Evolutionary conservation across 2,797 vertebrate species (phyloP), one percentile per base, ranked within the genome.

Genomic region (Setipinna tenuifilis): DNA sequence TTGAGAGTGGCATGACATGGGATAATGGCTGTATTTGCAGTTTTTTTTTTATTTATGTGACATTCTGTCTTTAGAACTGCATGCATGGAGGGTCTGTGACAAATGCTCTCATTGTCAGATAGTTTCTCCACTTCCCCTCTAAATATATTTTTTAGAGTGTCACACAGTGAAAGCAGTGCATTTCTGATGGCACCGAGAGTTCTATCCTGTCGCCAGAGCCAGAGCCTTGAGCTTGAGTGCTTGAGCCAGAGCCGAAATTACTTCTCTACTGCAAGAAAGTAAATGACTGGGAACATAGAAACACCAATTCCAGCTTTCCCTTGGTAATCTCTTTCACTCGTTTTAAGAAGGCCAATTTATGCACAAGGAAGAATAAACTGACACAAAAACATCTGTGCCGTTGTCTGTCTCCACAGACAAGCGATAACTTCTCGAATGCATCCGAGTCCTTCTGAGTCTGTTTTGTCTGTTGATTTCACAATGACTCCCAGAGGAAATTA

Each of bases 11-110:
- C 1, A 23, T 75, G 68, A 75, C 68, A 75, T 1, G 3, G 31
- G 5, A 75, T 35, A 28, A 58, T 10, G 87, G 90, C 87, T 90
- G 91, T 75, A 75, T 75, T 75, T 75, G 68, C 68, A 75, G 28
- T 75, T 75, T 75, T 54, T 54, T 41, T 65, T 35, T 71, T 71
- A 71, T 75, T 75, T 31, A 75, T 75, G 68, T 31, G 28, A 35
- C 68, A 75, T 35, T 71, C 16, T 10, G 19, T 75, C 68, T 75
- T 75, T 31, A 19, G 68, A 75, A 75, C 28, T 75, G 68, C 68
- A 16, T 41, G 68, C 68, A 16, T 19, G 28, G 28, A 35, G 68
- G 68, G 12, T 16, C 68, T 3, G 65, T 75, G 68, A 75, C 68
- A 75, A 75, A 75, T 75, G 68, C 31, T 41, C 68, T 75, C 28